These are phyloP conservation scores for Oceanodroma leucorhoa DNA, from an alignment of 2,797 vertebrate species.

Conservation along the genomic window DNA sequence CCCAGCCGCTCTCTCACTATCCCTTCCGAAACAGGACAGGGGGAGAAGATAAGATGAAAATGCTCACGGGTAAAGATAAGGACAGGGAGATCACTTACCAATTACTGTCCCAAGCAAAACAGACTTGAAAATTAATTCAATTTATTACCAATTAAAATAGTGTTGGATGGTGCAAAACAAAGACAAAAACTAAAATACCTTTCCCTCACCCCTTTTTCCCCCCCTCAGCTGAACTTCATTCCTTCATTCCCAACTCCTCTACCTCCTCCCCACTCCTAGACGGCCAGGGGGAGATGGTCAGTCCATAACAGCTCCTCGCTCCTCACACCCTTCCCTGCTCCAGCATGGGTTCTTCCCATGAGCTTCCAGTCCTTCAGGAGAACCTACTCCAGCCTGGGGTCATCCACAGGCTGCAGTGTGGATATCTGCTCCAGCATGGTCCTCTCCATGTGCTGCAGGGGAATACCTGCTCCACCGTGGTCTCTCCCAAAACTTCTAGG, in stretches of 20 bases:
- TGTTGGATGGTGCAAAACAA: not conserved
- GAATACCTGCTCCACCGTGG: not conserved
- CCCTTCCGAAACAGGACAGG: not conserved
- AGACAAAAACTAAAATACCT: not conserved
- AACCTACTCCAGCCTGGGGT: not conserved
- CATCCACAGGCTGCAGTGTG: not conserved
- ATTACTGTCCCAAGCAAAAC: not conserved
- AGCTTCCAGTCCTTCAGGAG: not conserved
- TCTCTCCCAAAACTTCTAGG: not conserved
- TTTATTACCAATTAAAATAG: not conserved
- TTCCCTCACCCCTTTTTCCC: accelerated
- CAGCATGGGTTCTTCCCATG: not conserved
- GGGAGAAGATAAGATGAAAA: not conserved
- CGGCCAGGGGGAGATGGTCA: not conserved
- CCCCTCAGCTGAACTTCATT: not conserved
- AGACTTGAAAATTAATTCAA: not conserved
- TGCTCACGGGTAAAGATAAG: not conserved
- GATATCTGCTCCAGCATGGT: not conserved
- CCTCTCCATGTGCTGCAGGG: not conserved
- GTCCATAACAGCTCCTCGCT: not conserved
- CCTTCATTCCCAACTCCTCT: not conserved
- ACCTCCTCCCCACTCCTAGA: not conserved
- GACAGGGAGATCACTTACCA: not conserved
- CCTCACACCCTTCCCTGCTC: not conserved
- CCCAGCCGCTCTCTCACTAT: not conserved